Evolutionary conservation across 2,113 vertebrate genomes (phyloP).

Genomic region (Galemys pyrenaicus): DNA sequence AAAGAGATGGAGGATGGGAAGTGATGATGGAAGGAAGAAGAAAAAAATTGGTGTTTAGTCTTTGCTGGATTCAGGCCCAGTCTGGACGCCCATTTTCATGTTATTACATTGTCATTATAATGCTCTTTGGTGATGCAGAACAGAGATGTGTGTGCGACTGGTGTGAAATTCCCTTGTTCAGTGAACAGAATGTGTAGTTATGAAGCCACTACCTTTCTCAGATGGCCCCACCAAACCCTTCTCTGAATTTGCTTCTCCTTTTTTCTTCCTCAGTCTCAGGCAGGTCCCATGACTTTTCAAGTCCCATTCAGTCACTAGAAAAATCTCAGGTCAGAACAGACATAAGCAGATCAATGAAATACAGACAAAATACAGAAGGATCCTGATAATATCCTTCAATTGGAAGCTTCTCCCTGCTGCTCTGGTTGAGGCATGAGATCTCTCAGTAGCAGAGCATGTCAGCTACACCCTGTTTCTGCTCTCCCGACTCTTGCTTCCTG

Average conservation of each 20-base stretch:
- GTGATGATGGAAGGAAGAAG: not conserved
- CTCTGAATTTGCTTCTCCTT: not conserved
- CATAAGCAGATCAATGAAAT: not conserved
- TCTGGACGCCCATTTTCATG: not conserved
- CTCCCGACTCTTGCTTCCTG: not conserved
- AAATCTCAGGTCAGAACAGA: not conserved
- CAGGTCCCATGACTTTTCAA: not conserved
- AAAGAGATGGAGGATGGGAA: not conserved
- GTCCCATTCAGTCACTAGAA: not conserved
- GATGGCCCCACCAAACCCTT: not conserved
- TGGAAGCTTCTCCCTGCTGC: not conserved
- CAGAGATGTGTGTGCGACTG: not conserved
- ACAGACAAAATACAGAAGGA: not conserved
- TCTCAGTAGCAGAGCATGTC: not conserved
- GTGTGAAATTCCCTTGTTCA: not conserved
- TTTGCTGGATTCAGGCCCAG: not conserved
- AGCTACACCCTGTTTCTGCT: too few relatives aligned
- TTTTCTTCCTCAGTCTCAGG: not conserved
- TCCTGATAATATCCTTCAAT: not conserved
- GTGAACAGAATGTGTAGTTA: not conserved
- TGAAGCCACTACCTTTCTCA: not conserved
- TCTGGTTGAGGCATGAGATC: not conserved
- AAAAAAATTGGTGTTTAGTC: not conserved
- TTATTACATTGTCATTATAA: not conserved
- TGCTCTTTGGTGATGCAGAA: not conserved